These are phyloP conservation scores for Rhea pennata DNA, from an alignment of 2,113 vertebrate genomes.

Conservation along the genomic window DNA sequence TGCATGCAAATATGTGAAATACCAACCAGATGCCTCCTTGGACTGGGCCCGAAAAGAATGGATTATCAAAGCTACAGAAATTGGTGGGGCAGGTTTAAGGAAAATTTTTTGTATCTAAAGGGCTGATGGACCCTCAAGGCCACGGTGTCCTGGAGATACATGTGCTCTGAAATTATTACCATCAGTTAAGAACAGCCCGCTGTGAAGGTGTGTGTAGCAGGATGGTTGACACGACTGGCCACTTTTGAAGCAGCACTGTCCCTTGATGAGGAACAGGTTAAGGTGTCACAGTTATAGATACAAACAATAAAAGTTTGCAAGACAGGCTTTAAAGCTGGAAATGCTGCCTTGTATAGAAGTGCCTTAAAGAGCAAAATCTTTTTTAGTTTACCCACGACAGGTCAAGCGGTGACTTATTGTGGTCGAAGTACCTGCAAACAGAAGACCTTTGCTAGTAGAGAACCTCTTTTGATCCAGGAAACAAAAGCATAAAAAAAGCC, in stretches of 20 bases:
- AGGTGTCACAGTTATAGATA: not conserved
- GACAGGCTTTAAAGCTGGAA: not conserved
- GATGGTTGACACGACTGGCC: not conserved
- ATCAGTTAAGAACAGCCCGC: accelerated
- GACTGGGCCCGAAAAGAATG: accelerated
- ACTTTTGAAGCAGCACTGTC: accelerated
- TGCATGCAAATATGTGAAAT: not conserved
- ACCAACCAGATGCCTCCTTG: not conserved
- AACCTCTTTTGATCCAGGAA: not conserved
- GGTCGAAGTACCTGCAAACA: not conserved
- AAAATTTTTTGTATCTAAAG: not conserved
- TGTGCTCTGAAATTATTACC: not conserved
- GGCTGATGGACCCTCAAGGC: not conserved
- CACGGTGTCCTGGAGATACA: accelerated
- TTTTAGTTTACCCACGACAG: not conserved
- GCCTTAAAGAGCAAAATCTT: not conserved
- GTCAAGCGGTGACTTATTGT: not conserved
- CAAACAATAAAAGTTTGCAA: not conserved
- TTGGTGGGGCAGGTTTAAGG: not conserved
- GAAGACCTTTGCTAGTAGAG: not conserved
- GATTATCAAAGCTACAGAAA: not conserved
- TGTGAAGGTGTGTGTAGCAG: accelerated
- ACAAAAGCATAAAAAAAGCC: not conserved
- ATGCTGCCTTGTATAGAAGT: not conserved
- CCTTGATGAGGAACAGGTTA: not conserved